Evolutionary conservation across 2,797 vertebrate genomes (phyloP), one percentile per base, ranked within the genome.

Genomic region (Decapterus maruadsi): DNA sequence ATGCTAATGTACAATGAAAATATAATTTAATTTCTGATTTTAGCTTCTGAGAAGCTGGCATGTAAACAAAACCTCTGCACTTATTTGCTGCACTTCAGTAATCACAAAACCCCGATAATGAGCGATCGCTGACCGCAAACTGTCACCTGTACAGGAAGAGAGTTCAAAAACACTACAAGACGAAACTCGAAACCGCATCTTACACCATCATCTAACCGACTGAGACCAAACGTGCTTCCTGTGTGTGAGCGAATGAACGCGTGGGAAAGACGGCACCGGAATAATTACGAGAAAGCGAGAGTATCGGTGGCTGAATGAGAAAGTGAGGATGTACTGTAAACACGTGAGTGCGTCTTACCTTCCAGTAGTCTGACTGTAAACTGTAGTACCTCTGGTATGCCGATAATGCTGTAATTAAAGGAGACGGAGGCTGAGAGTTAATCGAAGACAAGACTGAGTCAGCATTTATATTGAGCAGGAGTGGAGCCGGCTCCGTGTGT

Each of bases 371-470:
- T 94, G 98, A 97, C 92, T 99, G 98, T 98, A 99, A 99, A 98
- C 97, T 98, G 97, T 99, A 99, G 97, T 99, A 99, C 96, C 98
- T 98, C 97, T 99, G 98, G 96, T 99, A 99, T 96, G 98, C 98
- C 93, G 98, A 99, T 97, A 99, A 98, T 96, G 98, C 98, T 99
- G 95, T 68, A 93, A 92, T 68, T 78, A 80, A 91, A 22, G 12
- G 26, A 75, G 67, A 85, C 43, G 76, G 72, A 90, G 73, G 62
- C 0, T 14, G 69, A 70, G 43, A 67, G 29, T 72, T 55, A 42
- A 51, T 71, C 38, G 45, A 61, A 20, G 20, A 42, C 53, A 56
- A 55, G 13, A 63, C 10, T 0, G 26, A 63, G 72, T 75, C 45
- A 38, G 78, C 51, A 8, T 46, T 59, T 43, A 4, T 19, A 13